Evolutionary conservation across 2,113 vertebrate species (phyloP).

Genomic region (Balaenoptera acutorostrata): DNA sequence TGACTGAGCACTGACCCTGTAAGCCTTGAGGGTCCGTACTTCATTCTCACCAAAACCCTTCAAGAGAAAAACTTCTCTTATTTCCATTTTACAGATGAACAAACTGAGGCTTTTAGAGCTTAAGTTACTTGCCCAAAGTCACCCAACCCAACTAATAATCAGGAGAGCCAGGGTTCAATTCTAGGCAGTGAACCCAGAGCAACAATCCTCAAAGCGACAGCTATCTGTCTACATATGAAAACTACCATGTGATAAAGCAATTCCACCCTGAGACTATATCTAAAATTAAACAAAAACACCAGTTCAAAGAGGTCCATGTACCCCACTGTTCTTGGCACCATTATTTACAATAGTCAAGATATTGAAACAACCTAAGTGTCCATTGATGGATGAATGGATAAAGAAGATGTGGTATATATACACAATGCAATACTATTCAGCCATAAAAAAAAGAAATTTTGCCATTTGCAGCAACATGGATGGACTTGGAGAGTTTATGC

Average conservation of each 20-base stretch:
- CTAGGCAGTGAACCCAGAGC: neutral
- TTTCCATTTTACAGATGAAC: neutral
- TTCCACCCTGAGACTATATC: neutral
- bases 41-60: neutral
- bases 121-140: neutral
- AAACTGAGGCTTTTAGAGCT: neutral
- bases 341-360: neutral
- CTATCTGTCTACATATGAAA: neutral
- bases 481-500: neutral
- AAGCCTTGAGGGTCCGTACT: neutral
- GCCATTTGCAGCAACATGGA: neutral
- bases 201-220: neutral
- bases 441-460: neutral
- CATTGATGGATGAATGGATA: neutral
- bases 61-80: neutral
- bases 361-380: neutral
- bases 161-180: neutral
- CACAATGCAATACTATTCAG: neutral
- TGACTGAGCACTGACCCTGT: accelerated
- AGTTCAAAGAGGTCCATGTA: neutral
- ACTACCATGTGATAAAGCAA: neutral
- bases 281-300: neutral
- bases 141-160: neutral
- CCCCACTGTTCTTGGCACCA: neutral
- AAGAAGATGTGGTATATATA: neutral